phyloP scores from a whole-genome alignment of 1,140 invertebrate species.

The Zaprionus ghesquierei region DNA sequence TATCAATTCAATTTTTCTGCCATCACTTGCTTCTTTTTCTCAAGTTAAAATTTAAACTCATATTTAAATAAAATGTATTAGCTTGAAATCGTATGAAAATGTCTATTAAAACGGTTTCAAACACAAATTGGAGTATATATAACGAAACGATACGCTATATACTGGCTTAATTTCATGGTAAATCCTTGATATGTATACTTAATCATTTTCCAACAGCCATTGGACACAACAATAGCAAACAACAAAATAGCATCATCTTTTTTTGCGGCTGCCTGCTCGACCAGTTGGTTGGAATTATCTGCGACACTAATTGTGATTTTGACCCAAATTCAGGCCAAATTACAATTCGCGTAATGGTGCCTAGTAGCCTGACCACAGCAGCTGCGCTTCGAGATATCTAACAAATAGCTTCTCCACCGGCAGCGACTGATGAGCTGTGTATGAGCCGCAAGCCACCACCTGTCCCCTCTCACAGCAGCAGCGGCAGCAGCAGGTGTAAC shows the following conservation, averaged over 20 bases:
- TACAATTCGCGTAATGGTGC: slow-evolving; percentile 64
- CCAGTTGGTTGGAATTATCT: slow-evolving; percentile 19
- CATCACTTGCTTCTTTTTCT: too few species aligned
- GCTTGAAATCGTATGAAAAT: neutral
- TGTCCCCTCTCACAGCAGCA: neutral
- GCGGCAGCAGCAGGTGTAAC: slow-evolving; percentile 67
- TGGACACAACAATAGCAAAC: slow-evolving; percentile 7
- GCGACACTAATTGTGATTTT: slow-evolving; percentile 72
- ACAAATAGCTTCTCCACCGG: slow-evolving; percentile 47
- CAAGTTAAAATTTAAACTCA: too few species aligned
- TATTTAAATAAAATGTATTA: too few species aligned
- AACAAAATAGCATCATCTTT: slow-evolving; percentile 10
- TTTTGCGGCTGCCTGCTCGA: neutral
- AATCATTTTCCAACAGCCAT: slow-evolving; percentile 9
- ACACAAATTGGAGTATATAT: neutral
- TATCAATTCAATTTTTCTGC: too few species aligned
- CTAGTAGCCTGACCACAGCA: slow-evolving; percentile 18
- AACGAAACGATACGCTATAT: neutral
- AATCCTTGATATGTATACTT: neutral
- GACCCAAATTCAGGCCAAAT: slow-evolving; percentile 73
- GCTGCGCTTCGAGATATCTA: slow-evolving; percentile 46
- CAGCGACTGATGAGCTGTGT: slow-evolving; percentile 20
- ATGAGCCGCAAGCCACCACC: neutral
- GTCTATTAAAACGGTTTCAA: neutral
- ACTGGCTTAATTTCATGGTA: neutral